Percentiles rank a stretch among this genome's conserved stretches.
Conservation (phyloP, 2,113 vertebrate genomes). For the Ibidorhyncha struthersii region DNA sequence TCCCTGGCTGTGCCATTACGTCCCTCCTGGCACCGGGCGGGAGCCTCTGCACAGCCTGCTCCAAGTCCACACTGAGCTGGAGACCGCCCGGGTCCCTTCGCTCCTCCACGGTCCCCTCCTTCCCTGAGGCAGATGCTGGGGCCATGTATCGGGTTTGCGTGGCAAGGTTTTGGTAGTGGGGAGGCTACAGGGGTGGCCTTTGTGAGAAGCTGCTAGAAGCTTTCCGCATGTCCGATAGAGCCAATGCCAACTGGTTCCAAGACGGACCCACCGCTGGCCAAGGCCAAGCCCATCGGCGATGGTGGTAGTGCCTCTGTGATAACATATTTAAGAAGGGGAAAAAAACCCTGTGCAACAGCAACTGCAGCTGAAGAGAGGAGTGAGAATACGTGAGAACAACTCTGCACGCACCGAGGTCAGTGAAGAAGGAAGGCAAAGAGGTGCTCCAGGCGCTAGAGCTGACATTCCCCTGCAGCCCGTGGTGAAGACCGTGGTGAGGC, state of each 20-base stretch:
- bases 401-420: neutral
- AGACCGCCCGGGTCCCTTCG: neutral
- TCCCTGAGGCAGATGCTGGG: fast-evolving
- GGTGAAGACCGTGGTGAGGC: neutral
- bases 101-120: neutral
- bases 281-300: neutral
- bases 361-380: neutral
- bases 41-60: neutral
- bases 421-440: neutral
- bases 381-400: neutral
- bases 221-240: neutral
- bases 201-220: neutral
- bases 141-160: neutral
- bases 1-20: neutral
- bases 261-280: neutral
- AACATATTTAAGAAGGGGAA: neutral
- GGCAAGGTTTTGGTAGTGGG: neutral
- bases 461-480: neutral
- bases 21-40: fast-evolving
- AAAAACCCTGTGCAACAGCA: neutral
- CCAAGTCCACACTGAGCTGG: fast-evolving
- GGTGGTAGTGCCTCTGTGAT: neutral
- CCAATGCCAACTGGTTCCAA: neutral
- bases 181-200: neutral
- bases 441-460: neutral